phyloP scores from a whole-genome alignment of 2,797 vertebrate genomes.

The Myotis daubentonii region DNA sequence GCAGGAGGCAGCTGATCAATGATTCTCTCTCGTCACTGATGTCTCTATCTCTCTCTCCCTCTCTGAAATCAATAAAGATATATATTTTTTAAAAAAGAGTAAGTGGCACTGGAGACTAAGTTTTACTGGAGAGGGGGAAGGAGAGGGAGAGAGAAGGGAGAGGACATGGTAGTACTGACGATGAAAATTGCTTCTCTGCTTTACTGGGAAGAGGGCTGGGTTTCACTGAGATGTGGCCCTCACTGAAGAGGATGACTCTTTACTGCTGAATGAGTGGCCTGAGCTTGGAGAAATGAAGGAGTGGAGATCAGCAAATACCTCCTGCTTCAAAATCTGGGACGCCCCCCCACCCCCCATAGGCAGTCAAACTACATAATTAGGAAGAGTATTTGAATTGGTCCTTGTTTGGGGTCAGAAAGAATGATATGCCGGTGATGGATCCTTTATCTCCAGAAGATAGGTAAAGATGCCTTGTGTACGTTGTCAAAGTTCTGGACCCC shows the following conservation, averaged over 20 bases:
- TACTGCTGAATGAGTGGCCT: neutral
- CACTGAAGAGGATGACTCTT: neutral
- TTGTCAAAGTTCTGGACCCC: neutral
- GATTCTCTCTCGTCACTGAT: too few relatives aligned
- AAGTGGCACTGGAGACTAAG: neutral
- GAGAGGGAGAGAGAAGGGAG: rapidly evolving
- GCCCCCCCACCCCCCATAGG: neutral
- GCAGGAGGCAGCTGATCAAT: too few relatives aligned
- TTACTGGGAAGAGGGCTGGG: neutral
- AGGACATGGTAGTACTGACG: neutral
- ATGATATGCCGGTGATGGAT: neutral
- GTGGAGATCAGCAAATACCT: neutral
- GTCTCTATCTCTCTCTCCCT: too few relatives aligned
- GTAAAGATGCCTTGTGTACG: neutral
- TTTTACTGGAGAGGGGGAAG: neutral
- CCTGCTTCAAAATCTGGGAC: neutral
- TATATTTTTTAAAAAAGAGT: neutral
- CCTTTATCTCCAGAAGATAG: neutral
- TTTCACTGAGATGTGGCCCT: neutral
- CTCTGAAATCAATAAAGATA: too few relatives aligned
- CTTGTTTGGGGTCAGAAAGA: neutral
- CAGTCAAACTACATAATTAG: neutral
- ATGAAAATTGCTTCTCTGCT: neutral
- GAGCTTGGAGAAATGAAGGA: neutral
- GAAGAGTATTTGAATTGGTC: neutral